A percentile compares a stretch with the other conserved stretches of the same genome.
These are phyloP conservation scores for Ginglymostoma cirratum DNA, from an alignment of 2,113 vertebrate species.

Conservation along the genomic window DNA sequence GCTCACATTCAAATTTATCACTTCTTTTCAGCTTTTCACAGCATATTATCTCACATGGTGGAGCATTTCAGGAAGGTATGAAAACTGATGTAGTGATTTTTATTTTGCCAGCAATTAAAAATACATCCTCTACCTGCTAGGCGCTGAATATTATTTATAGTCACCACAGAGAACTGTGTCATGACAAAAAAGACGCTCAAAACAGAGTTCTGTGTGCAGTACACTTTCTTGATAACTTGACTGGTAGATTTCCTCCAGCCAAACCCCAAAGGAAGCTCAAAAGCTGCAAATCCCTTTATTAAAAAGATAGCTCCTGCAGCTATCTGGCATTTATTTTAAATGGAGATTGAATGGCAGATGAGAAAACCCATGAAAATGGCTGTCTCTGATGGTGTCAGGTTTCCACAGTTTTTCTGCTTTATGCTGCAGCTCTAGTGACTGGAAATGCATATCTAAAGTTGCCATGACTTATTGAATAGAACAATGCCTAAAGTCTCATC, in stretches of 20 bases:
- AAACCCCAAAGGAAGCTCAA: not conserved
- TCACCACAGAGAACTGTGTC: not conserved
- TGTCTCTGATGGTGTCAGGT: no score
- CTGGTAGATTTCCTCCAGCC: not conserved
- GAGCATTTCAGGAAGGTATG: not conserved
- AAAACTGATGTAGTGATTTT: not conserved
- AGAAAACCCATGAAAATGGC: slow-evolving; percentile 1
- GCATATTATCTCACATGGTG: not conserved
- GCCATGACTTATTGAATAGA: not conserved
- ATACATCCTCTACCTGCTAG: not conserved
- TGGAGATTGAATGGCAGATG: not conserved
- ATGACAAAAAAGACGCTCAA: not conserved
- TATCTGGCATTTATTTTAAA: not conserved
- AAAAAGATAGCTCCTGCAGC: not conserved
- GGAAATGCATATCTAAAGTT: not conserved
- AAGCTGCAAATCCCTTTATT: not conserved
- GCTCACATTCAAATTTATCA: not conserved
- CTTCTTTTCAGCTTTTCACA: not conserved
- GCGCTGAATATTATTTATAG: not conserved
- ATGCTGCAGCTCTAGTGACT: not conserved
- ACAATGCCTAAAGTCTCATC: not conserved
- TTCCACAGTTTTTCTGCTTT: not conserved
- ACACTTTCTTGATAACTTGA: not conserved
- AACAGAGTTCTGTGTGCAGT: not conserved
- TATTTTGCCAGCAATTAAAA: not conserved